Percentiles rank a stretch among this genome's conserved stretches.
Evolutionary conservation across 2,113 vertebrate genomes (phyloP).

Genomic region (Equus przewalskii): DNA sequence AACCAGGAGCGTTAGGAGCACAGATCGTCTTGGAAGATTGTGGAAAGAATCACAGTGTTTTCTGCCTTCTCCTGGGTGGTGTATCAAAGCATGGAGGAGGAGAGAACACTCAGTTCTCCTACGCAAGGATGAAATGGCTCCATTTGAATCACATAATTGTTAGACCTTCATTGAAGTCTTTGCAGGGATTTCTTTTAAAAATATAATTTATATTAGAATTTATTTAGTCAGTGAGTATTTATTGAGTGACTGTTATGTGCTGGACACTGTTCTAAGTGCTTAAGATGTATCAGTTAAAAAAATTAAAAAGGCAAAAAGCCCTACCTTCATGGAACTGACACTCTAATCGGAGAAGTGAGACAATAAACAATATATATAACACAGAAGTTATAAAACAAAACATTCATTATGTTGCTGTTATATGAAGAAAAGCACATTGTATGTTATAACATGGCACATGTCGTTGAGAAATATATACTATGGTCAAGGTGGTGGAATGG

Average conservation of each 20-base stretch:
- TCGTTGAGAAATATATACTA: neutral
- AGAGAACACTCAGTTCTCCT: neutral
- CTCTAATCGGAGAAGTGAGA: neutral
- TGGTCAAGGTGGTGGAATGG: neutral
- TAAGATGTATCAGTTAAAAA: neutral
- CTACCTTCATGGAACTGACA: neutral
- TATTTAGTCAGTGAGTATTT: neutral
- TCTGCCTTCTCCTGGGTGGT: neutral
- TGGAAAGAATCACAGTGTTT: neutral
- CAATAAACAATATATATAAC: neutral
- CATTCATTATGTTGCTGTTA: too few species aligned
- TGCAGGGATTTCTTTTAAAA: neutral
- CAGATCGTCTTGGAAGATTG: neutral
- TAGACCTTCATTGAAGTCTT: neutral
- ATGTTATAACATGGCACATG: neutral
- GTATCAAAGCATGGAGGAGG: neutral
- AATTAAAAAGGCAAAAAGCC: neutral
- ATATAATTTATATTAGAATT: neutral
- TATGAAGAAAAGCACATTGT: neutral
- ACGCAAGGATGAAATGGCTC: neutral
- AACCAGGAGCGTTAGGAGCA: neutral
- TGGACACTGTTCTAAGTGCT: neutral
- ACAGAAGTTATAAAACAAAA: neutral
- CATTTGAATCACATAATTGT: neutral
- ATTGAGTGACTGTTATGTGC: neutral